A percentile compares a stretch with the other conserved stretches of the same genome.
Conservation (phyloP, 2,888 invertebrate species). For the Troglohyphantes excavatus region DNA sequence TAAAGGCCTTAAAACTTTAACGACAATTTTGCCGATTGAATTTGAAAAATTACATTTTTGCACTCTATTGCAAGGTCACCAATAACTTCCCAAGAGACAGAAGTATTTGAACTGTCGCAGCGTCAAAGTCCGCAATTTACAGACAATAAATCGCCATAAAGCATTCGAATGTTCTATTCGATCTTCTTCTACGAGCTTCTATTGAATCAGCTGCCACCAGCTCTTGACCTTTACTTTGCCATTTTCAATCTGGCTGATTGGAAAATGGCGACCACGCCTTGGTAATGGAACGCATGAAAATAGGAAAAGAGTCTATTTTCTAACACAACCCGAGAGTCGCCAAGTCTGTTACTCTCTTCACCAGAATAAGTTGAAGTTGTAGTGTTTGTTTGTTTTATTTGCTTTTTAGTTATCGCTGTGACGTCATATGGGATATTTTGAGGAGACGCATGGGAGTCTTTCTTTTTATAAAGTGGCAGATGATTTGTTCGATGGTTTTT, state of each 20-base stretch:
- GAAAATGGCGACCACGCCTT: conserved; percentile 15
- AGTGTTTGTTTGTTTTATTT: background rate
- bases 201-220: background rate
- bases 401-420: background rate
- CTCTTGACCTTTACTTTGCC: conserved; percentile 32
- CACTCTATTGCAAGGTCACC: too few relatives aligned
- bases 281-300: background rate
- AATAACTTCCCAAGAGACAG: too few relatives aligned
- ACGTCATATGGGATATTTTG: conserved; percentile 28
- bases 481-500: background rate
- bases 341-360: background rate
- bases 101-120: too few relatives aligned
- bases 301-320: background rate
- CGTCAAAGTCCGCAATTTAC: too few relatives aligned
- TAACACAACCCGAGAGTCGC: background rate
- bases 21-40: too few relatives aligned
- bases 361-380: background rate
- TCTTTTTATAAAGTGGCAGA: conserved; percentile 11
- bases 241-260: conserved; percentile 24
- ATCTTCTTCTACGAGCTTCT: background rate
- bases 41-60: too few relatives aligned
- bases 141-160: too few relatives aligned
- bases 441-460: background rate
- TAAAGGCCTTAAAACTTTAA: too few relatives aligned
- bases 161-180: too few relatives aligned